These are phyloP conservation scores for Pandemis corylana DNA, from an alignment of 2,888 invertebrate genomes.

Conservation along the genomic window DNA sequence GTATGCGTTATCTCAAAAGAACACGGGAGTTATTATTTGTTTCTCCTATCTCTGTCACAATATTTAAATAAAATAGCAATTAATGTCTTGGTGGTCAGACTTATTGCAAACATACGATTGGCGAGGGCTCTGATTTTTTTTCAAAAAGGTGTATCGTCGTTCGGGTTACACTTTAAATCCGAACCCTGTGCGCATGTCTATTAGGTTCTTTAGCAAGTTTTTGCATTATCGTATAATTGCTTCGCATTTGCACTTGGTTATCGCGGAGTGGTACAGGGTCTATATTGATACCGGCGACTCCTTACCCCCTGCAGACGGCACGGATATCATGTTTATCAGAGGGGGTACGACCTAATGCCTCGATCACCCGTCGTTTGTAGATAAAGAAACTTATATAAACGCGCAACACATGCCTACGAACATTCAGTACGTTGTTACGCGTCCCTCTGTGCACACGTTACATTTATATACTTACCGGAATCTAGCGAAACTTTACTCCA, in stretches of 20 bases:
- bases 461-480: background rate
- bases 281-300: slow-evolving; percentile 49
- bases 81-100: slow-evolving; percentile 8
- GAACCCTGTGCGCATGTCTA: background rate
- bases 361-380: slow-evolving; percentile 66
- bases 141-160: background rate
- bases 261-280: slow-evolving; percentile 7
- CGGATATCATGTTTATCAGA: slow-evolving; percentile 68
- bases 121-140: background rate
- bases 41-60: background rate
- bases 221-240: slow-evolving; percentile 3
- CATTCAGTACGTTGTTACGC: slow-evolving; percentile 55
- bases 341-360: slow-evolving; percentile 70
- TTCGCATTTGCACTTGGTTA: slow-evolving; percentile 14
- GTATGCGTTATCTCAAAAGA: background rate
- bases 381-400: slow-evolving; percentile 74
- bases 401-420: slow-evolving; percentile 55
- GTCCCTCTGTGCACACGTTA: slow-evolving; percentile 53
- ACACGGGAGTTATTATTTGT: background rate
- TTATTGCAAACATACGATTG: background rate
- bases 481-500: background rate
- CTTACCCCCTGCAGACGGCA: slow-evolving; percentile 79
- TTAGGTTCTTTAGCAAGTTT: background rate
- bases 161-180: background rate
- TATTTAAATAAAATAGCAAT: background rate